Conservation (phyloP, 1,140 invertebrate species). For the Drosophila ironensis region DNA sequence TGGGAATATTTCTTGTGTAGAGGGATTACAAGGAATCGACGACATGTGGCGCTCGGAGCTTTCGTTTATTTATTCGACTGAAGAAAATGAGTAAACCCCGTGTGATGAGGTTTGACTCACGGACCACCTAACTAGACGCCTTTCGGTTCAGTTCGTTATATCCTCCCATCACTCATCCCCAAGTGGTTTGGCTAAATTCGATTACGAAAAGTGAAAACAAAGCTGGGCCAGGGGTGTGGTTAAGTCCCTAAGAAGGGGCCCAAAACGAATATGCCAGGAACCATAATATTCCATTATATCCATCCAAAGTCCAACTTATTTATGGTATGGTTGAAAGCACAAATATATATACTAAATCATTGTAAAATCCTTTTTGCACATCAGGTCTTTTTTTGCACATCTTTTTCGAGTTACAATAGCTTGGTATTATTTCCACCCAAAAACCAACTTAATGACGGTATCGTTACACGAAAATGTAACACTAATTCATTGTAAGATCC, state of each 20-base stretch:
- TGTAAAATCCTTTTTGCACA: too few species aligned
- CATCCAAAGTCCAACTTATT: too few species aligned
- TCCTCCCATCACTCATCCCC: slow-evolving; percentile 58
- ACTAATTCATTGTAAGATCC: too few species aligned
- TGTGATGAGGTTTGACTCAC: slow-evolving; percentile 18
- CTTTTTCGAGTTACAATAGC: too few species aligned
- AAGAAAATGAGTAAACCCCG: slow-evolving; percentile 22
- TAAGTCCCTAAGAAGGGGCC: neutral
- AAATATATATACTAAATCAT: too few species aligned
- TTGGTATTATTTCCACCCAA: too few species aligned
- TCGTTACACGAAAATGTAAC: too few species aligned
- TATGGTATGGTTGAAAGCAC: too few species aligned
- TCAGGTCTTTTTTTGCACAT: too few species aligned
- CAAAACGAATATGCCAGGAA: too few species aligned
- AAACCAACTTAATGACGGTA: too few species aligned
- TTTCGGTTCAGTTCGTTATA: slow-evolving; percentile 29
- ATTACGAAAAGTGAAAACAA: slow-evolving; percentile 65
- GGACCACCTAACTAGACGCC: slow-evolving; percentile 43
- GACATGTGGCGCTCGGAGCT: slow-evolving; percentile 69
- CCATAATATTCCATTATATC: too few species aligned
- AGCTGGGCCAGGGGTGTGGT: slow-evolving; percentile 15
- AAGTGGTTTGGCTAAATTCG: slow-evolving; percentile 35
- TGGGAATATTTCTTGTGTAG: slow-evolving; percentile 17
- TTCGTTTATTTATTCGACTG: slow-evolving; percentile 20
- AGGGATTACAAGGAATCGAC: slow-evolving; percentile 71